Conservation (phyloP, 2,113 vertebrate species). For the Macrotis lagotis region DNA sequence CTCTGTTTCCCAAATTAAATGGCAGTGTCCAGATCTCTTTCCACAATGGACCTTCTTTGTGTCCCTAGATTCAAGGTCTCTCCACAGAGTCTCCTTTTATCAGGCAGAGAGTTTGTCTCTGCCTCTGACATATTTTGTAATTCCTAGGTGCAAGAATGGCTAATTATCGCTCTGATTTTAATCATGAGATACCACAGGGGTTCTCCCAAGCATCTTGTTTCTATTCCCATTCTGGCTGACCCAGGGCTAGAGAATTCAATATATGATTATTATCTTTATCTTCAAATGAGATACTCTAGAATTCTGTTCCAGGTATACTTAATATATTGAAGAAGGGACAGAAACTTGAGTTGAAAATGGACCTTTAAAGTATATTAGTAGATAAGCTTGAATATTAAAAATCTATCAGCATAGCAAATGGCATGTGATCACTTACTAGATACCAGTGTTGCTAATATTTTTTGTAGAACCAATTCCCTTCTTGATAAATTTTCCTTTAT, state of each 20-base stretch:
- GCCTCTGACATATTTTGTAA: background rate
- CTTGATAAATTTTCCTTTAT: background rate
- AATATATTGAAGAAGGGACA: background rate
- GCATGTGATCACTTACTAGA: background rate
- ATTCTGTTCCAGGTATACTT: background rate
- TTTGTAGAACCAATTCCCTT: conserved; percentile 27
- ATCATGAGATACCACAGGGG: background rate
- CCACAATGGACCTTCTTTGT: background rate
- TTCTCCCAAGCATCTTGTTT: background rate
- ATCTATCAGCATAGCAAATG: background rate
- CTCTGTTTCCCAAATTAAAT: background rate
- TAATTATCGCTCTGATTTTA: background rate
- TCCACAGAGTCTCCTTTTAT: background rate
- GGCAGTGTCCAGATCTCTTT: background rate
- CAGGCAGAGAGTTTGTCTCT: background rate
- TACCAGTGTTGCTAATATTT: conserved; percentile 6
- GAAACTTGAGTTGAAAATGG: background rate
- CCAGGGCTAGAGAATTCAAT: background rate
- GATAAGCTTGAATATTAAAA: background rate
- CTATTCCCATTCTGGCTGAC: background rate
- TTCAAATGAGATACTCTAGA: background rate
- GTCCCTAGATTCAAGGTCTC: background rate
- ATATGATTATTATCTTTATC: background rate
- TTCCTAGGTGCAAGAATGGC: background rate
- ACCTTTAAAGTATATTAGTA: background rate